Evolutionary conservation across 2,113 vertebrate genomes (phyloP).

Genomic region (Nerophis ophidion): DNA sequence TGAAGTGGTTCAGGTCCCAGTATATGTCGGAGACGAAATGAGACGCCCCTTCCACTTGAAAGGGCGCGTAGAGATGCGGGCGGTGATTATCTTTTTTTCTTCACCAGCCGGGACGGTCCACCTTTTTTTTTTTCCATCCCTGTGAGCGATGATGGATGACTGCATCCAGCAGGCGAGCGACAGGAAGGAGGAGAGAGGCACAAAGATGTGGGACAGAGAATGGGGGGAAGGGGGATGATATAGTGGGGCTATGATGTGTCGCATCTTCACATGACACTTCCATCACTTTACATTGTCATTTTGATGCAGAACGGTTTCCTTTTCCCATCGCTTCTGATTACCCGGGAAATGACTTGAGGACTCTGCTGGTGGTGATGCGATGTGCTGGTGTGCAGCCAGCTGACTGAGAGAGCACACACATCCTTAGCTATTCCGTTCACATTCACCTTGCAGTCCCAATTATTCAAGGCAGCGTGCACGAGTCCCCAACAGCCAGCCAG

Average conservation of each 20-base stretch:
- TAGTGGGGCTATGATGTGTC: slow-evolving; percentile 19
- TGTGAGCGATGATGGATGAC: slow-evolving; percentile 35
- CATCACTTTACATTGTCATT: background rate
- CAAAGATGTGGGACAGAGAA: slow-evolving; percentile 18
- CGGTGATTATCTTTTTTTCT: slow-evolving; percentile 26
- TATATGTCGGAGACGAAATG: slow-evolving; percentile 21
- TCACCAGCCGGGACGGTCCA: slow-evolving; percentile 8
- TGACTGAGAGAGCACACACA: slow-evolving; percentile 24
- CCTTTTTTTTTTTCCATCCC: slow-evolving; percentile 16
- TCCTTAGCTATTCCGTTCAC: slow-evolving; percentile 65
- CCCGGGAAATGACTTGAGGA: slow-evolving; percentile 7
- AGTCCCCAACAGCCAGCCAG: slow-evolving; percentile 26
- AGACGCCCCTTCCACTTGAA: slow-evolving; percentile 24
- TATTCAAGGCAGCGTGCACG: slow-evolving; percentile 59
- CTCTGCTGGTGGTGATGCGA: slow-evolving; percentile 41
- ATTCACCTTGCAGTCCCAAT: slow-evolving; percentile 70
- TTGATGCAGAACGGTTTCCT: slow-evolving; percentile 1
- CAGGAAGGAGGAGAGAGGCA: slow-evolving; percentile 1
- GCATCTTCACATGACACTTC: slow-evolving; percentile 5
- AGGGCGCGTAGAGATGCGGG: slow-evolving; percentile 7
- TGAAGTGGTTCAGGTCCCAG: slow-evolving; percentile 33
- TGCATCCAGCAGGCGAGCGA: slow-evolving; percentile 20
- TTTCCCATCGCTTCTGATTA: slow-evolving; percentile 9
- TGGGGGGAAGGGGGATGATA: slow-evolving; percentile 18
- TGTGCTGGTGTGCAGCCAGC: slow-evolving; percentile 40